Percentiles rank a stretch among this genome's conserved stretches.
phyloP scores from a whole-genome alignment of 2,113 vertebrate genomes.

The Telmatochromis brichardi region DNA sequence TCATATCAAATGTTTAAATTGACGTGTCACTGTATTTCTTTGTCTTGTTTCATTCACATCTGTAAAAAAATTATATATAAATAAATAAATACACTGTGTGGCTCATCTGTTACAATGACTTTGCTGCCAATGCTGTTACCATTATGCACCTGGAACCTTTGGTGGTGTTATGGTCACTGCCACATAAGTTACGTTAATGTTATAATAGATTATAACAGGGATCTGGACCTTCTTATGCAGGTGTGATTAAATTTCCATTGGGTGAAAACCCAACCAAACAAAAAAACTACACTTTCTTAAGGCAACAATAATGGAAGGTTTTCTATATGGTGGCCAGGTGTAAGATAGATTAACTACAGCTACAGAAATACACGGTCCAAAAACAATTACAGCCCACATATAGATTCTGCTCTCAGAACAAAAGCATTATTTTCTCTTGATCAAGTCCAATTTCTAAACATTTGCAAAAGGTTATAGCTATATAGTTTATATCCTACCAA shows the following conservation, averaged over 20 bases:
- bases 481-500: neutral
- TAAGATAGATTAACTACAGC: neutral
- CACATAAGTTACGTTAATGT: neutral
- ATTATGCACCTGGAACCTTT: neutral
- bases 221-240: neutral
- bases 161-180: neutral
- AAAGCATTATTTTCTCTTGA: neutral
- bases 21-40: neutral
- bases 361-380: neutral
- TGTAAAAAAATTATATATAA: neutral
- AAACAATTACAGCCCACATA: neutral
- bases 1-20: neutral
- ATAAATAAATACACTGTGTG: neutral
- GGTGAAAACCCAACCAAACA: neutral
- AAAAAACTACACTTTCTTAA: neutral
- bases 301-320: neutral
- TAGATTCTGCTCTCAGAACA: neutral
- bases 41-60: neutral
- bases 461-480: neutral
- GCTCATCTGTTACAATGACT: neutral
- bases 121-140: neutral
- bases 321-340: neutral
- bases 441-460: neutral
- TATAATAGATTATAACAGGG: neutral
- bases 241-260: neutral